A percentile compares a stretch with the other conserved stretches of the same genome.
Conservation (phyloP, 2,797 vertebrate genomes). For the Apogon hyalosoma region DNA sequence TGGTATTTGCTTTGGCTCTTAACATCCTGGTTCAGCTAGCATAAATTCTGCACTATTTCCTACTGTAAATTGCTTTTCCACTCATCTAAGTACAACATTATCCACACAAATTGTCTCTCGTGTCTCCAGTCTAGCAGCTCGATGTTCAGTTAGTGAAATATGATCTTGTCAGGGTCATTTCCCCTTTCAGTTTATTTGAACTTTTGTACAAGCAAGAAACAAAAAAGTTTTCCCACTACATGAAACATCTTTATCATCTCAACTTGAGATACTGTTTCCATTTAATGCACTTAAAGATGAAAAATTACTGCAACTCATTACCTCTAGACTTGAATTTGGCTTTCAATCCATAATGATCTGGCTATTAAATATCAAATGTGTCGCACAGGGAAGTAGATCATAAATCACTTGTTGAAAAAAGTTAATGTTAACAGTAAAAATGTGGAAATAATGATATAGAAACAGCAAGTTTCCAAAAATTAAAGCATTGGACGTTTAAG, state of each 20-base stretch:
- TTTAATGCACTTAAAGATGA: constrained; percentile 46
- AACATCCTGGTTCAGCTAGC: constrained; percentile 8
- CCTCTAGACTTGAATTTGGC: constrained; percentile 7
- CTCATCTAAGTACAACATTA: constrained; percentile 23
- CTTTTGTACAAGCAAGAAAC: constrained; percentile 3
- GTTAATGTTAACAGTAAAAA: background rate
- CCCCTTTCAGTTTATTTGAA: constrained; percentile 7
- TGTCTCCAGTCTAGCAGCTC: constrained; percentile 19
- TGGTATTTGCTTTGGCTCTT: constrained; percentile 19
- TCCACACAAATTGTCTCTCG: constrained; percentile 15
- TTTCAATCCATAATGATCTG: background rate
- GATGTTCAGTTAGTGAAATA: constrained; percentile 35
- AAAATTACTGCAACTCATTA: constrained; percentile 21
- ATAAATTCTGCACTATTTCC: constrained; percentile 11
- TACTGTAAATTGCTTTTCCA: constrained; percentile 37
- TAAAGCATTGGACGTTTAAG: constrained; percentile 7
- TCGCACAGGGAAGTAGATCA: background rate
- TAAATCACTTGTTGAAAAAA: constrained; percentile 4
- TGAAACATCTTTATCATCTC: constrained; percentile 35
- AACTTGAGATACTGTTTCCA: constrained; percentile 27
- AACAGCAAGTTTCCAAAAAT: constrained; percentile 21
- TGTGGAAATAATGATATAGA: background rate
- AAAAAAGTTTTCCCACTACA: constrained; percentile 4
- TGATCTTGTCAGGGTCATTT: constrained; percentile 19
- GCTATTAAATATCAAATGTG: constrained; percentile 13